Percentiles rank a stretch among this genome's conserved stretches.
These are phyloP conservation scores for Erpetoichthys calabaricus DNA, from an alignment of 2,797 vertebrate species.

Conservation along the genomic window DNA sequence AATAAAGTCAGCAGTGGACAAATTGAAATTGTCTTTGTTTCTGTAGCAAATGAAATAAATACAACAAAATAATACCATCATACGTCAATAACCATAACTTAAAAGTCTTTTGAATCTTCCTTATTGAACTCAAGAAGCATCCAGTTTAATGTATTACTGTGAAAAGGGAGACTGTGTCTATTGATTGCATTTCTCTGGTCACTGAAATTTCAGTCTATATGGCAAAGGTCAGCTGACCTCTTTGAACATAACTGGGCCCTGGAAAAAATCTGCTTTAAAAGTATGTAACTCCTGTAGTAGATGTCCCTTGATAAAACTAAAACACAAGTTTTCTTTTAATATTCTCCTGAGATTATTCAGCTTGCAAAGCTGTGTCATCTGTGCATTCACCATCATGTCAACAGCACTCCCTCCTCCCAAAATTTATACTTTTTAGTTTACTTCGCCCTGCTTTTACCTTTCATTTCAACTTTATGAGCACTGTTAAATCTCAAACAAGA, in stretches of 20 bases:
- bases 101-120: background rate
- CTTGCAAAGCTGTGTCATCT: too few species aligned
- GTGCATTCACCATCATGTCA: too few species aligned
- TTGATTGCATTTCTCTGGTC: constrained; percentile 38
- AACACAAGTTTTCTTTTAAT: constrained; percentile 1
- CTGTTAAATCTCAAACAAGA: too few species aligned
- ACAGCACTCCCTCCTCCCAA: too few species aligned
- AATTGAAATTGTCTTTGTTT: too few species aligned
- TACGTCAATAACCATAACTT: too few species aligned
- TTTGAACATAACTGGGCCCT: background rate
- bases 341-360: background rate
- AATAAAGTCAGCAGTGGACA: too few species aligned
- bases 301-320: background rate
- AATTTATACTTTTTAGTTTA: too few species aligned
- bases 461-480: too few species aligned
- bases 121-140: background rate
- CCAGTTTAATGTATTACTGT: background rate
- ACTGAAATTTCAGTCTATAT: constrained; percentile 43
- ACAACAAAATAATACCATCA: too few species aligned
- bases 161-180: constrained; percentile 23
- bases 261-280: background rate
- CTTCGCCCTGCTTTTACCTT: too few species aligned
- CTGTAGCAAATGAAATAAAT: too few species aligned
- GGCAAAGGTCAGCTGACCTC: constrained; percentile 37
- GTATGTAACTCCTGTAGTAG: background rate